phyloP scores from a whole-genome alignment of 1,140 invertebrate species.

The Euura saliciscinereae region DNA sequence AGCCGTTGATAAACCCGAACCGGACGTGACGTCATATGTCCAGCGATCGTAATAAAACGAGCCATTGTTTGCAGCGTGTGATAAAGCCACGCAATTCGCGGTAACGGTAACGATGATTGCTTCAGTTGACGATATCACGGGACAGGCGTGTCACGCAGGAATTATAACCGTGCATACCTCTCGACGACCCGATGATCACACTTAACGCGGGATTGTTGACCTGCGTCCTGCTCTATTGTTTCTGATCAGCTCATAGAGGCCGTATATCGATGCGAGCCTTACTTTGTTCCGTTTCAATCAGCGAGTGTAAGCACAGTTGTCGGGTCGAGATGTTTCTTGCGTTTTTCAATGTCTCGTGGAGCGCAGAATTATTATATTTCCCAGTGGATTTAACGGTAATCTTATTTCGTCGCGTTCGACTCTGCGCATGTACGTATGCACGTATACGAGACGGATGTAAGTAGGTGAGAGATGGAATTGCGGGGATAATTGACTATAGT shows the following conservation, averaged over 20 bases:
- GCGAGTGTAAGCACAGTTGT: too few relatives aligned
- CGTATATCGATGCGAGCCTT: too few relatives aligned
- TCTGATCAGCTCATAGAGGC: too few relatives aligned
- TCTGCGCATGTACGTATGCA: neutral
- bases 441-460: too few relatives aligned
- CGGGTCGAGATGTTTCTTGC: too few relatives aligned
- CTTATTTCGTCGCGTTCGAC: neutral
- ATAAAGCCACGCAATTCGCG: slow-evolving; percentile 33
- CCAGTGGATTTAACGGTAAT: neutral
- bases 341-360: too few relatives aligned
- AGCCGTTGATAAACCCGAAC: slow-evolving; percentile 29
- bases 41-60: slow-evolving; percentile 22
- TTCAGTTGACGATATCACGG: slow-evolving; percentile 11
- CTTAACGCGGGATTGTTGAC: too few relatives aligned
- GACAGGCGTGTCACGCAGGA: too few relatives aligned
- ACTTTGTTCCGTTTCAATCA: too few relatives aligned
- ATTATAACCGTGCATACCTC: neutral
- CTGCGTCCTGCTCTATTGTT: neutral
- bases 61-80: slow-evolving; percentile 32
- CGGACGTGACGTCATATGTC: slow-evolving; percentile 31
- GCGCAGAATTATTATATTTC: too few relatives aligned
- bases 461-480: slow-evolving; percentile 17
- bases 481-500: slow-evolving; percentile 22
- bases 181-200: neutral
- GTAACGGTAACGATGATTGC: slow-evolving; percentile 28